Evolutionary conservation across 2,797 vertebrate genomes (phyloP).

Genomic region (Tenualosa ilisha): DNA sequence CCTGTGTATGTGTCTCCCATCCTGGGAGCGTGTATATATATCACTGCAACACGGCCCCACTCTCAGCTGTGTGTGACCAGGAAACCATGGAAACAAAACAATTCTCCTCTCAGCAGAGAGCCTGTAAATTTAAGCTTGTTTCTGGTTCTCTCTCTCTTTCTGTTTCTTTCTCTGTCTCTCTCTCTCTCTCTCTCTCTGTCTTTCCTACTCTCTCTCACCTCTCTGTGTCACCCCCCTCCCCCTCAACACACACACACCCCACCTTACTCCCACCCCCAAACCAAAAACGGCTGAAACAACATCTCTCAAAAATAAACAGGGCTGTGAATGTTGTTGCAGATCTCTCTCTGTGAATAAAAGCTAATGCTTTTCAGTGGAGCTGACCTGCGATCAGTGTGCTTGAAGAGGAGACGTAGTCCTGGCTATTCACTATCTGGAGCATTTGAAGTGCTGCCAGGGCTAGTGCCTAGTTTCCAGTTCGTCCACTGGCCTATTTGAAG

Average conservation of each 20-base stretch:
- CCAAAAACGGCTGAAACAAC: constrained; percentile 25
- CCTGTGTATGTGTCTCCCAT: constrained; percentile 51
- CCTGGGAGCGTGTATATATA: constrained; percentile 54
- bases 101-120: constrained; percentile 68
- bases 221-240: background rate
- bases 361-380: background rate
- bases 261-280: background rate
- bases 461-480: background rate
- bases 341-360: background rate
- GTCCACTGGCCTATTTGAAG: background rate
- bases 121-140: constrained; percentile 71
- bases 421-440: background rate
- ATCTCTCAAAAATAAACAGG: constrained; percentile 12
- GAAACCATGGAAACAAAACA: constrained; percentile 82
- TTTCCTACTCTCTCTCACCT: background rate
- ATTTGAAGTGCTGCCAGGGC: background rate
- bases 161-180: constrained; percentile 33
- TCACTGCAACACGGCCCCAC: constrained; percentile 52
- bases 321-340: constrained; percentile 21
- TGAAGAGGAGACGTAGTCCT: background rate
- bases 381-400: background rate
- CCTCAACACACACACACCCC: constrained; percentile 1
- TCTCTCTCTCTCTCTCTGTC: constrained; percentile 32
- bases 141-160: constrained; percentile 26
- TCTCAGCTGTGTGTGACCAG: constrained; percentile 73